Evolutionary conservation across 2,888 invertebrate genomes (phyloP), one percentile per base, ranked within the genome.

Genomic region (Cataglyphis cursor): DNA sequence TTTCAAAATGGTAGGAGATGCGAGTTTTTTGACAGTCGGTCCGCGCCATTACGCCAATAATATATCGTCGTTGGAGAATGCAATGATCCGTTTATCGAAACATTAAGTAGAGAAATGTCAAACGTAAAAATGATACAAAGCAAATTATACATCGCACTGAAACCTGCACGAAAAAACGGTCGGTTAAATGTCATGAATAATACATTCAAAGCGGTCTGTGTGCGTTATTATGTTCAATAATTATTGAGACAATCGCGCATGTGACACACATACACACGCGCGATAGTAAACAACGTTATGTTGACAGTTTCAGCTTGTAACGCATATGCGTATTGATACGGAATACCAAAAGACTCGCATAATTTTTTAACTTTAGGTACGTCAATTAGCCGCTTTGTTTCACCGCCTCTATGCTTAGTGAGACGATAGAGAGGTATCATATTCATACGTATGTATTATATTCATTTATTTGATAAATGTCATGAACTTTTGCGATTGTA

Each of bases 11-110:
- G 35, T 28, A 44, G 12, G 12, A 51, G 35, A 21, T 15, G 85
- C 78, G 82, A 61, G 85, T 87, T 88, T 82, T 81, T 74, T 76
- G 81, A 75, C 86, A 83, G 86, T 83, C 73, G 87, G 75, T 68
- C 73, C 66, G 74, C 81, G 73, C 76, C 57, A 89, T 91, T 91
- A 90, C 62, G 61, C 72, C 82, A 90, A 91, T 90, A 85, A 87
- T 84, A 90, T 76, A 85, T 78, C 59, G 44, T 51, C 54, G 21
- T 64, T 48, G 48, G 12, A 51, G 54, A 48, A 38, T 38, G 35
- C 41, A 51, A 35, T 24, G 66, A 59, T 82, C 48, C 41, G n/a
- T 83, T 85, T 62, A 24, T 62, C n/a, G 15, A 62, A n/a, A 18
- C n/a, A 24, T 59, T 21, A 57, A 81, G 18, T 24, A 57, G 48